These are phyloP conservation scores for Tenthredo mesomela DNA, from an alignment of 2,888 invertebrate genomes.

Conservation along the genomic window DNA sequence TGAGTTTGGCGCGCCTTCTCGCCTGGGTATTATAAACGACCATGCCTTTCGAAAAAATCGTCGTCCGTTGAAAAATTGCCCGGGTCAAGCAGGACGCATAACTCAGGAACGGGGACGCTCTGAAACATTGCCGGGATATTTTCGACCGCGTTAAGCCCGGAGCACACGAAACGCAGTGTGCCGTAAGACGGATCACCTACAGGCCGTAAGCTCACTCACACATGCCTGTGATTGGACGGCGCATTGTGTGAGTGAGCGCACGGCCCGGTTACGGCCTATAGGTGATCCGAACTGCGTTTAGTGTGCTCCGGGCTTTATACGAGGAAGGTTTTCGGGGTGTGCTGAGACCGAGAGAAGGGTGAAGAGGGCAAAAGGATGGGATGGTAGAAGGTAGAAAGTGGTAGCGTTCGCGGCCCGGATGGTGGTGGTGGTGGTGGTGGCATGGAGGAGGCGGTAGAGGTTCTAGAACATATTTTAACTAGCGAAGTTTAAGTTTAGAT, in stretches of 20 bases:
- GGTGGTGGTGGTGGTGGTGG: not conserved
- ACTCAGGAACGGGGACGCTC: constrained; percentile 46
- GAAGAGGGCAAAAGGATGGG: not conserved
- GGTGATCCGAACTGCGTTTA: no score
- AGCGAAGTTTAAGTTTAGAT: constrained; percentile 68
- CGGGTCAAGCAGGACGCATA: constrained; percentile 55
- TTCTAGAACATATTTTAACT: constrained; percentile 68
- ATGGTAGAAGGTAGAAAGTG: constrained; percentile 39
- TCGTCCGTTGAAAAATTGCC: constrained; percentile 55
- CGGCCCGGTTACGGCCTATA: no score
- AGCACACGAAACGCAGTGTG: no score
- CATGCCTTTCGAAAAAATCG: constrained; percentile 53
- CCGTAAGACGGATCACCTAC: no score
- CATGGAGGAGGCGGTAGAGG: constrained; percentile 13
- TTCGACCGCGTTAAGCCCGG: constrained; percentile 44
- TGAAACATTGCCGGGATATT: constrained; percentile 52
- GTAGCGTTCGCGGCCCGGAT: not conserved
- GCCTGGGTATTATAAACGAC: constrained; percentile 52
- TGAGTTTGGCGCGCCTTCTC: constrained; percentile 53
- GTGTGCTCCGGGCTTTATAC: no score
- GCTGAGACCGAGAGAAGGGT: not conserved
- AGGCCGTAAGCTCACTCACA: no score
- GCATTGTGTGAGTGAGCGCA: no score
- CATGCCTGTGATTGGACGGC: no score
- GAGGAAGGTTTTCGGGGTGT: constrained; percentile 16